Evolutionary conservation across 2,888 invertebrate genomes (phyloP).

Genomic region (Heliconius erato): DNA sequence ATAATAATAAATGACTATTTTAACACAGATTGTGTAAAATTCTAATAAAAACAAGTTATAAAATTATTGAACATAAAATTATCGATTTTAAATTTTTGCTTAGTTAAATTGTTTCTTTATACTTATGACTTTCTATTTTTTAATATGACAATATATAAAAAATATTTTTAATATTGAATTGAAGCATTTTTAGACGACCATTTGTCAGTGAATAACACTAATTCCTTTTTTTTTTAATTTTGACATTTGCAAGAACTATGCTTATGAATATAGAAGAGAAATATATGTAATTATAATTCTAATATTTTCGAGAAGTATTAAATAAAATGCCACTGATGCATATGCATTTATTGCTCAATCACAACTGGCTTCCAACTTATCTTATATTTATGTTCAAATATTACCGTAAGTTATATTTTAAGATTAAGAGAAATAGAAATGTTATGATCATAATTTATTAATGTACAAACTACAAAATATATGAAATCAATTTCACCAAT

Average conservation of each 20-base stretch:
- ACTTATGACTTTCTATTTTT: background rate
- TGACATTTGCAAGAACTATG: background rate
- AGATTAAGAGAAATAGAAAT: too few species aligned
- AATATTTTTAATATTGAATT: background rate
- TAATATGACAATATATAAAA: background rate
- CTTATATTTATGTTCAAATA: too few species aligned
- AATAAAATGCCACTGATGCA: too few species aligned
- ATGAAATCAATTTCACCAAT: background rate
- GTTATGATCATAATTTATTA: background rate
- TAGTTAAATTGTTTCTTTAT: background rate
- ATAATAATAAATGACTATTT: too few species aligned
- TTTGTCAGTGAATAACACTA: background rate
- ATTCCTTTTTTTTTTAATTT: background rate
- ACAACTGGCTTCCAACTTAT: too few species aligned
- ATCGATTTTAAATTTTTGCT: background rate
- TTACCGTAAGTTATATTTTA: too few species aligned
- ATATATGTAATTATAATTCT: background rate
- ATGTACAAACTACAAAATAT: background rate
- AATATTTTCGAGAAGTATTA: too few species aligned
- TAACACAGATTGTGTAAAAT: too few species aligned
- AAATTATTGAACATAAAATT: too few species aligned
- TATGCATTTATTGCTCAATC: too few species aligned
- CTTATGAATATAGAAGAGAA: conserved; percentile 4
- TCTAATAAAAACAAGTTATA: too few species aligned
- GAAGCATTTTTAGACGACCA: background rate